Conservation (phyloP, 2,888 invertebrate species). For the Miltochrista miniata region DNA sequence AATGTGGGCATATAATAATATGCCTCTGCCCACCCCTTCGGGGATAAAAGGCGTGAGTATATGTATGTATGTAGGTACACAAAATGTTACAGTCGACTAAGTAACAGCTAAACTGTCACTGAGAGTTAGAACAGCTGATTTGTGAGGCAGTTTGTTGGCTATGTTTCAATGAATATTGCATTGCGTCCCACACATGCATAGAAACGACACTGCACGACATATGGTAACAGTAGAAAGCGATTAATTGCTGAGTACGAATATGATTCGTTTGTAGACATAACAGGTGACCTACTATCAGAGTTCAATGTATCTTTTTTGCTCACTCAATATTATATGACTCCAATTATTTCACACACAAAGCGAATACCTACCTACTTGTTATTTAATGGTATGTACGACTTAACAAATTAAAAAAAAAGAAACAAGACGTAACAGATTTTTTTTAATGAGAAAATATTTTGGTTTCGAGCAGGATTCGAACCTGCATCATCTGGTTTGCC, state of each 20-base stretch:
- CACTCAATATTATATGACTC: neutral
- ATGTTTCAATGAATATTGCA: conserved; percentile 15
- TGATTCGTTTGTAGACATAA: conserved; percentile 12
- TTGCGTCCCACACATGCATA: conserved; percentile 5
- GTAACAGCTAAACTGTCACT: neutral
- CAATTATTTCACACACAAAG: neutral
- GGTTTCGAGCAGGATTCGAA: too few relatives aligned
- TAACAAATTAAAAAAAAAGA: too few relatives aligned
- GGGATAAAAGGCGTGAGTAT: too few relatives aligned
- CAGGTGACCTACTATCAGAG: conserved; percentile 12
- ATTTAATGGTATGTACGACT: too few relatives aligned
- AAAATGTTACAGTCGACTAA: too few relatives aligned
- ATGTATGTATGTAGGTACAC: too few relatives aligned
- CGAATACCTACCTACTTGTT: neutral
- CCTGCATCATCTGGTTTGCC: too few relatives aligned
- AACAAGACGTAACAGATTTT: too few relatives aligned
- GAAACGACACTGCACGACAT: conserved; percentile 10
- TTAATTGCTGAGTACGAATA: conserved; percentile 12
- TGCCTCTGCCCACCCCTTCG: too few relatives aligned
- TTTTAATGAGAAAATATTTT: too few relatives aligned
- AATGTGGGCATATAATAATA: too few relatives aligned
- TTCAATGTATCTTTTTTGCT: conserved; percentile 4
- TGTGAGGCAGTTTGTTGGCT: conserved; percentile 17
- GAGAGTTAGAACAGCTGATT: conserved; percentile 3
- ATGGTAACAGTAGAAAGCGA: conserved; percentile 6